Evolutionary conservation across 37 sponge, comb jelly and placozoan species (phyloP), one percentile per base, ranked within the genome.

Genomic region (Oscarella lobularis): DNA sequence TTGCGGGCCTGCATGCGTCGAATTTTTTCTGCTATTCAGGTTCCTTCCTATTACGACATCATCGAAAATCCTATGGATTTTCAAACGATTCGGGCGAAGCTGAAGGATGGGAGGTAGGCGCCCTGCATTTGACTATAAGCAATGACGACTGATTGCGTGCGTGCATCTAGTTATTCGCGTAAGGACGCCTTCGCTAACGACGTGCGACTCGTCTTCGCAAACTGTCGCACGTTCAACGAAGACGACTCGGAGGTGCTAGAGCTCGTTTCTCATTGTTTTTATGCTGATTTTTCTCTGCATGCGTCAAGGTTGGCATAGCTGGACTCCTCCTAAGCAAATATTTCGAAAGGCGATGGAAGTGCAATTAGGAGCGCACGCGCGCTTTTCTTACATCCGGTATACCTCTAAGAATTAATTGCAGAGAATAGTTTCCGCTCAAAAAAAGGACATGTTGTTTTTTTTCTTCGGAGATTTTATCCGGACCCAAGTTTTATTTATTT

Each of bases 41-140:
- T 90, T 36, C 91, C 92, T 0, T 85, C 82, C 66, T 95, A 95
- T 74, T 88, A 81, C 74, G 71, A 83, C 33, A 82, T 90, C 30
- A 81, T 95, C 6, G 82, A 87, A 72, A 66, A 84, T 31, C 95
- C 91, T 4, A 95, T 95, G 95, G 92, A 95, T 75, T 90, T 94
- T 37, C 80, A 83, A 32, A 90, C 91, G 20, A 83, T 90, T 70
- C 74, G 38, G 40, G 66, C 5, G 5, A 95, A 90, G 77, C 75
- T 95, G 54, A 31, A 66, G 70, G 85, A 83, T 31, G 75, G 79
- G 67, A 80, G 39, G 88, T 84, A 54, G 77, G 81, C 3, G 73
- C 3, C 30, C 3, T 38, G 66, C 2, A 65, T 35, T 79, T 38
- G 14, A 48, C 60, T 48, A 20, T 48, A 48, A 48, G 20, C 60